A percentile compares a stretch with the other conserved stretches of the same genome.
Conservation (phyloP, 2,888 invertebrate genomes). For the Coelogynopora nodosa region DNA sequence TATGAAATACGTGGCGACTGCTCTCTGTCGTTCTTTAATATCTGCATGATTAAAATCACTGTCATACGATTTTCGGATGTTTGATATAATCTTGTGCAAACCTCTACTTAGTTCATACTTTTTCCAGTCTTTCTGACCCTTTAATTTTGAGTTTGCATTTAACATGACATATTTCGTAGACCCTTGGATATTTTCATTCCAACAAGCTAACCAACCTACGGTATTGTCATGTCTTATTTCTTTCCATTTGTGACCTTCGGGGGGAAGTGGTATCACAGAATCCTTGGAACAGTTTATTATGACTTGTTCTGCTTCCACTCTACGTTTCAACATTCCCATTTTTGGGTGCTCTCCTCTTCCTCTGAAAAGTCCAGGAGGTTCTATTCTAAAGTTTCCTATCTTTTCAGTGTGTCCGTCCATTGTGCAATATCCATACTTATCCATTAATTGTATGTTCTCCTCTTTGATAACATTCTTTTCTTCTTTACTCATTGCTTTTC, state of each 20-base stretch:
- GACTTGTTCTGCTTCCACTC: slow-evolving; percentile 87
- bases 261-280: slow-evolving; percentile 73
- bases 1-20: too few species aligned
- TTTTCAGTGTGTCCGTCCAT: slow-evolving; percentile 97
- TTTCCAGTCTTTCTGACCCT: slow-evolving; percentile 98
- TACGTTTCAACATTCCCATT: slow-evolving; percentile 91
- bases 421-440: slow-evolving; percentile 87
- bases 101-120: slow-evolving; percentile 95
- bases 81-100: slow-evolving; percentile 82
- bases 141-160: slow-evolving; percentile 93
- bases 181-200: slow-evolving; percentile 90
- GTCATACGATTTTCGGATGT: slow-evolving; percentile 79
- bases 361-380: slow-evolving; percentile 89
- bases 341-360: slow-evolving; percentile 98
- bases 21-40: too few species aligned
- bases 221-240: slow-evolving; percentile 86
- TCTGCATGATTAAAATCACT: slow-evolving; percentile 95
- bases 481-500: slow-evolving; percentile 86
- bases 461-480: slow-evolving; percentile 81
- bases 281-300: slow-evolving; percentile 85
- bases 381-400: slow-evolving; percentile 96
- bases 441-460: slow-evolving; percentile 79
- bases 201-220: slow-evolving; percentile 93
- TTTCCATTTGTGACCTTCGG: slow-evolving; percentile 88
- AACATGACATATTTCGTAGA: slow-evolving; percentile 97